Conservation (phyloP, 2,888 invertebrate species). For the Reticulitermes lucifugus region DNA sequence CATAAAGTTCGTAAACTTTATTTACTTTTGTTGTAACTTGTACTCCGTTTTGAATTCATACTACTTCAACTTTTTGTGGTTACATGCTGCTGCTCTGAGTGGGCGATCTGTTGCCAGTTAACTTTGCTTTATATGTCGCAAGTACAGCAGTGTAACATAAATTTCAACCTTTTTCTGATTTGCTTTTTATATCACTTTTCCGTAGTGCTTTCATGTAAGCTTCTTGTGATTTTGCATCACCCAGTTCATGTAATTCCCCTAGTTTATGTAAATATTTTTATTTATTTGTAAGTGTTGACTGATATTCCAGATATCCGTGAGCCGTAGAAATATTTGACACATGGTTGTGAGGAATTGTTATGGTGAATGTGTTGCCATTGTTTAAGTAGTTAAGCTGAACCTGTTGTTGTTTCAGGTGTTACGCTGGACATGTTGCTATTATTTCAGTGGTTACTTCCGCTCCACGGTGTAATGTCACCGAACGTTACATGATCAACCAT, state of each 20-base stretch:
- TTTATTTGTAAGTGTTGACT: neutral
- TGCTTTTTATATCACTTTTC: neutral
- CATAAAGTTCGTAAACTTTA: no score
- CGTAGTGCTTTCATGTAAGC: slow-evolving; percentile 11
- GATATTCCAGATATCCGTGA: neutral
- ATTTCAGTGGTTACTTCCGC: no score
- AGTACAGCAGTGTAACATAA: neutral
- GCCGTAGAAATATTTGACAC: neutral
- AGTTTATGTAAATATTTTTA: neutral
- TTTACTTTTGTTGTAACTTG: neutral
- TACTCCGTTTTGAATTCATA: neutral
- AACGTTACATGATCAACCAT: no score
- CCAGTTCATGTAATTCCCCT: neutral
- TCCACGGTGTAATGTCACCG: no score
- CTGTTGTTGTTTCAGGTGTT: no score
- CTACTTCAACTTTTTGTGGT: neutral
- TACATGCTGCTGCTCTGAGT: neutral
- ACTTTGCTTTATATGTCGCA: neutral
- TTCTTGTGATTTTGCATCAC: neutral
- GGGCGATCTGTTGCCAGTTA: neutral
- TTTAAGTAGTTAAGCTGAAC: no score
- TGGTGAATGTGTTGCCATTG: no score
- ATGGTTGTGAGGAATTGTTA: neutral
- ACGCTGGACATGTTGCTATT: no score
- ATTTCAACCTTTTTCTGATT: neutral